A percentile compares a stretch with the other conserved stretches of the same genome.
These are phyloP conservation scores for Hypotaenidia okinawae DNA, from an alignment of 2,797 vertebrate species.

Conservation along the genomic window DNA sequence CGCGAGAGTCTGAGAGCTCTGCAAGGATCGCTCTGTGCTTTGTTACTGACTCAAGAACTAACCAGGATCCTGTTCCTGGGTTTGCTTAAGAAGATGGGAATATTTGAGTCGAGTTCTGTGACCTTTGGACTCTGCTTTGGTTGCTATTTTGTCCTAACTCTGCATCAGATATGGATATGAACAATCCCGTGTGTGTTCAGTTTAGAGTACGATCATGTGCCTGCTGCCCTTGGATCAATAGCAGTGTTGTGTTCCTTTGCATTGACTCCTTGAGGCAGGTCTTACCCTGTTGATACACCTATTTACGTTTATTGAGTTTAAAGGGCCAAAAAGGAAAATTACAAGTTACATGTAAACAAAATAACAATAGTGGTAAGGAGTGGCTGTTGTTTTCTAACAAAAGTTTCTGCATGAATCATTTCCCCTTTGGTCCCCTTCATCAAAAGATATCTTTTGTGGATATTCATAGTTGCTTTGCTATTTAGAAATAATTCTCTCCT, in stretches of 20 bases:
- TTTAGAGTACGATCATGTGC: rapidly evolving
- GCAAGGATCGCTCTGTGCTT: background rate
- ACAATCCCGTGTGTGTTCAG: background rate
- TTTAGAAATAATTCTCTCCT: background rate
- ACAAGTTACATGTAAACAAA: background rate
- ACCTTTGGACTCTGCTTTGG: background rate
- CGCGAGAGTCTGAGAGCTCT: background rate
- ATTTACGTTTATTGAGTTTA: background rate
- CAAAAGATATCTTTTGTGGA: background rate
- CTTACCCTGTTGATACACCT: background rate
- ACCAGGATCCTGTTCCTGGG: background rate
- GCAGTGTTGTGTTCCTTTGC: background rate
- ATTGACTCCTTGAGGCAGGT: background rate
- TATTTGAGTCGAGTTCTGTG: background rate
- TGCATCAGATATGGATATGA: background rate
- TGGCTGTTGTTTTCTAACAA: background rate
- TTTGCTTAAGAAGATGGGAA: background rate
- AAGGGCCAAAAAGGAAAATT: background rate
- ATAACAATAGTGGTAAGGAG: background rate
- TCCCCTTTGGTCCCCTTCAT: background rate
- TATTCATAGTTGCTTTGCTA: background rate
- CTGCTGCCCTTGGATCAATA: background rate
- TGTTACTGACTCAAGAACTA: background rate
- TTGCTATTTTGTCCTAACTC: background rate
- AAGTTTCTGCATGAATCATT: conserved; percentile 27